Base-by-base conservation (phyloP, 2,797 vertebrate species). In the Euthynnus affinis region DNA sequence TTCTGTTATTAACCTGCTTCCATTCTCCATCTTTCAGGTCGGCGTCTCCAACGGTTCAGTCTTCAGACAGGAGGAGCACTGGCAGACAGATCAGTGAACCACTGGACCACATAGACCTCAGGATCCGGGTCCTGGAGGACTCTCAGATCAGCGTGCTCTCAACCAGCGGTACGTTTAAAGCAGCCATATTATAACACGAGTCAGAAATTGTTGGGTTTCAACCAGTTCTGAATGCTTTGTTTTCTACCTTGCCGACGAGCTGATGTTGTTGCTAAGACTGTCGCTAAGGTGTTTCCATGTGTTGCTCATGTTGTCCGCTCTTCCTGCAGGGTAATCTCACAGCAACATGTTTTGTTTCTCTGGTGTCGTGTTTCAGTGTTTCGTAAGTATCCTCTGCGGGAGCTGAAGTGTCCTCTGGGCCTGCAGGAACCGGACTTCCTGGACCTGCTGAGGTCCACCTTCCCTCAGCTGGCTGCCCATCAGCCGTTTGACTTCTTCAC, bases 71-170 rank as follows among this genome's bases (percentile, higher is more conserved):
- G 51, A 60, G 14, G 58, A 63, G 18, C 8, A 13, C n/a, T 1
- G 23, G 58, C 40, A 67, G 40, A 29, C 49, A 6, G 20, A 12
- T 29, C 29, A 51, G 20, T 9, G 25, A 17, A n/a, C 8, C 62
- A 2, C 37, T 58, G 34, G 13, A 18, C 22, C 46, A 37, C 0
- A 4, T 84, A 3, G 51, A 57, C 1, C 70, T 84, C 5, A 74
- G 57, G 44, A 61, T 84, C 78, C 37, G 82, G 56, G 62, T 84
- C 70, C 51, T 84, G 49, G 55, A 76, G 58, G 70, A 84, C 60
- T 62, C 70, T 13, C 22, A 22, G 27, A 71, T 57, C 0, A 15
- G 80, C 5, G 20, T 48, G 2, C 60, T 78, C 9, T 57, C 74
- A 7, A 18, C 14, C 20, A 67, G 9, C 2, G 70, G 76, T 80